A percentile compares a stretch with the other conserved stretches of the same genome.
These are phyloP conservation scores for Halichondria panicea DNA, from an alignment of 37 sponge, comb jelly and placozoan genomes.

Conservation along the genomic window DNA sequence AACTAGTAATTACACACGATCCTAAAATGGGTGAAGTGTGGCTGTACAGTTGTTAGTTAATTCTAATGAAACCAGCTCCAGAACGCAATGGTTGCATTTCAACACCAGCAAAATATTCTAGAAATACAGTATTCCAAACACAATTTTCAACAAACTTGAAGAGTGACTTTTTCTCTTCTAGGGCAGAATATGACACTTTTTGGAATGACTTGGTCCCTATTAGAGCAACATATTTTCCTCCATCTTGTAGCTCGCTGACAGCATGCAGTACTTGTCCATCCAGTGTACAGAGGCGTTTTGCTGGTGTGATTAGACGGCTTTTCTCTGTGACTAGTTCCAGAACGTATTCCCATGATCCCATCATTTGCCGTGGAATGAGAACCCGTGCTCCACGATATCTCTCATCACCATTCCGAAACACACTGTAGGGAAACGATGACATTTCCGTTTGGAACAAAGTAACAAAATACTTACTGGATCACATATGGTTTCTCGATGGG, in stretches of 20 bases:
- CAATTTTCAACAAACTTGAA: too few species aligned
- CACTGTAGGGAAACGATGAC: constrained; percentile 35
- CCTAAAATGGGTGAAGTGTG: too few species aligned
- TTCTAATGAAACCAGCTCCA: too few species aligned
- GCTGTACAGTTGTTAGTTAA: too few species aligned
- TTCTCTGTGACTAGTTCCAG: constrained; percentile 68
- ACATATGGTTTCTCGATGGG: constrained; percentile 67
- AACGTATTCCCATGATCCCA: constrained; percentile 62
- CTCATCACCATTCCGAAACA: constrained; percentile 83
- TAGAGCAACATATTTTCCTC: constrained; percentile 72
- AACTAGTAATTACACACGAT: too few species aligned
- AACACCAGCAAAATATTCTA: too few species aligned
- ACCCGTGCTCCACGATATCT: constrained; percentile 63
- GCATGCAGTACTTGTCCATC: constrained; percentile 53
- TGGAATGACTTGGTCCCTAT: constrained; percentile 60
- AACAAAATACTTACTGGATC: constrained; percentile 61
- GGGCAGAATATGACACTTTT: constrained; percentile 61
- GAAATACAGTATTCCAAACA: too few species aligned
- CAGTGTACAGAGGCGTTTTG: constrained; percentile 62
- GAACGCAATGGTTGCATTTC: too few species aligned
- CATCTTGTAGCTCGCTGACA: constrained; percentile 52
- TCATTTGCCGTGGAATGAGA: constrained; percentile 40
- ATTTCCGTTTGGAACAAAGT: neutral
- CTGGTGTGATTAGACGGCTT: constrained; percentile 65
- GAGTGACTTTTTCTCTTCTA: constrained; percentile 1